Percentiles rank a stretch among this genome's conserved stretches.
Evolutionary conservation across 53 echinoderm and acorn worm genomes (phyloP).

Genomic region (Astropecten irregularis): DNA sequence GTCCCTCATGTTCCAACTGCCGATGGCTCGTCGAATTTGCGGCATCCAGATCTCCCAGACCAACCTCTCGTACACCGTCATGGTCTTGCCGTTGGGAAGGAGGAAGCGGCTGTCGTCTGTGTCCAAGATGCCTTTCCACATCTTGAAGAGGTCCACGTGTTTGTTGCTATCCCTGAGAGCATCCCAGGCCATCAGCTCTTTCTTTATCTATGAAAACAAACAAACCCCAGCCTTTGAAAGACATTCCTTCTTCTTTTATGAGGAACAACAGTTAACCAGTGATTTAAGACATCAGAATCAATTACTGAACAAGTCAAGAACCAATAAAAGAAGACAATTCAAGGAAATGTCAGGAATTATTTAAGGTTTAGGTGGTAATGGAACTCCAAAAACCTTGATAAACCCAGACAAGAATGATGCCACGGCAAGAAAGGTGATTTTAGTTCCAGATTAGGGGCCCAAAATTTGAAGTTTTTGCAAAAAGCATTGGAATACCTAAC

Average conservation of each 20-base stretch:
- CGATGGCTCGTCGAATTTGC: constrained; percentile 65
- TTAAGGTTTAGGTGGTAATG: background rate
- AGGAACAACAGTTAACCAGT: too few relatives aligned
- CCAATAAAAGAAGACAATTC: background rate
- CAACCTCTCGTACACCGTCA: constrained; percentile 92
- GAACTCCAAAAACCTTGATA: too few relatives aligned
- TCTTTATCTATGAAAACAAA: constrained; percentile 59
- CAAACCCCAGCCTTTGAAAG: background rate
- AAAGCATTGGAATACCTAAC: too few relatives aligned
- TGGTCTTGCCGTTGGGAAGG: constrained; percentile 61
- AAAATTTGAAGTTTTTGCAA: too few relatives aligned
- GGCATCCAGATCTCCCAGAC: constrained; percentile 98
- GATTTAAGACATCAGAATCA: too few relatives aligned
- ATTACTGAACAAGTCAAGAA: too few relatives aligned
- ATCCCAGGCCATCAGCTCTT: constrained; percentile 71
- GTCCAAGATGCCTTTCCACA: constrained; percentile 85
- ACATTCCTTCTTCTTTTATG: too few relatives aligned
- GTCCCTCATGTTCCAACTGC: constrained; percentile 73
- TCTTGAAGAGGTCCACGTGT: constrained; percentile 77
- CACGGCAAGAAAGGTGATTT: too few relatives aligned
- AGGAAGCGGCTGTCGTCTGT: constrained; percentile 68
- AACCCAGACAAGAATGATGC: too few relatives aligned
- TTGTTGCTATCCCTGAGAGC: constrained; percentile 58
- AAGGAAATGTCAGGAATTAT: background rate
- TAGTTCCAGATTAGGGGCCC: too few relatives aligned